Evolutionary conservation across 2,797 vertebrate genomes (phyloP), one percentile per base, ranked within the genome.

Genomic region (Spinus olivaceus): DNA sequence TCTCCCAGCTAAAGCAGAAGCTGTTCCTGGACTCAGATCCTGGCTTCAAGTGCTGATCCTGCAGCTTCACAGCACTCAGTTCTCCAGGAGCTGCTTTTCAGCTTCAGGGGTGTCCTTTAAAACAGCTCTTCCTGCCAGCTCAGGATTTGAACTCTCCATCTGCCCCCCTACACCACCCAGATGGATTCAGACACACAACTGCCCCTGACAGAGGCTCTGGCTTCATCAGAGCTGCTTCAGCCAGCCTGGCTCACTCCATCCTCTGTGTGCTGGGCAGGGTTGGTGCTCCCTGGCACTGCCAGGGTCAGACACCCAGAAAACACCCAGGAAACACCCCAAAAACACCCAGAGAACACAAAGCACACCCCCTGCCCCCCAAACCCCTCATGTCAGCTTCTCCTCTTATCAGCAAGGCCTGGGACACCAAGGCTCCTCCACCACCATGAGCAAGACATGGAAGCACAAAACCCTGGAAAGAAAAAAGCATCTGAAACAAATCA

Each of bases 401-500:
- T 46, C 59, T 50, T 17, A 1, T 27, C 42, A 73, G 39, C 63
- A n/a, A 56, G 42, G 30, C 12, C 28, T 41, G 7, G 2, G 1
- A 57, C 66, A 61, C 59, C 83, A 47, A 59, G 32, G 35, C 27
- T 53, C n/a, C 37, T 37, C 47, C 37, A 27, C 8, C 57, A 42
- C 15, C 41, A 8, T 0, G 19, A 59, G 28, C 39, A 37, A 66
- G 72, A 42, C 18, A 37, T 4, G 19, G 33, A 81, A 86, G 32
- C 37, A 54, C 3, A 6, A n/a, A 95, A 37, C 13, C 56, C 53
- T 81, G 61, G 57, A 70, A 88, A 89, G 89, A 56, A 72, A 86
- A 89, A 87, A 79, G 10, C 74, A 83, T 72, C 78, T 87, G 78
- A 86, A 92, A 81, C 20, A 18, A 79, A 90, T 91, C 59, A 92